Conservation (phyloP, 2,113 vertebrate genomes). For the Chlamydotis undulata region DNA sequence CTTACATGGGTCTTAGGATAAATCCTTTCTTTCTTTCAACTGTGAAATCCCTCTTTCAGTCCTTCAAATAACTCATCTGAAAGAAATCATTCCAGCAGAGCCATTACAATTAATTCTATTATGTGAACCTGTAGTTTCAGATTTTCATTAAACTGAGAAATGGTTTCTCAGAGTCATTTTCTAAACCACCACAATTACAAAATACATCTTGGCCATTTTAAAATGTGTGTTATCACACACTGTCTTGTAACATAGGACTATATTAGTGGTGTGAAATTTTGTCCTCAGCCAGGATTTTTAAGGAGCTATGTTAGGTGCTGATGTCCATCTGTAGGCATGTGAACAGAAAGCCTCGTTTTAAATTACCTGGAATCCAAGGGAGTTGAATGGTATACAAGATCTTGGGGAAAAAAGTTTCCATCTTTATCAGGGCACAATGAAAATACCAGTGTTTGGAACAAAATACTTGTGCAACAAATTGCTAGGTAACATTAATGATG, state of each 20-base stretch:
- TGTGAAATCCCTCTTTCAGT: constrained; percentile 61
- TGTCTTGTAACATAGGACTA: constrained; percentile 4
- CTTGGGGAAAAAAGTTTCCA: background rate
- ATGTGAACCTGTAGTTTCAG: constrained; percentile 49
- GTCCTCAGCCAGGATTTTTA: constrained; percentile 19
- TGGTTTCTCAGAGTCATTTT: constrained; percentile 40
- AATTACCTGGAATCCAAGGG: background rate
- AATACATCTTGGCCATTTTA: constrained; percentile 9
- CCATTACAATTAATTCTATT: constrained; percentile 61
- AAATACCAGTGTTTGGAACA: background rate
- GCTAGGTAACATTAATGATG: background rate
- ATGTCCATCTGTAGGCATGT: background rate
- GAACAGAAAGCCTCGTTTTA: background rate
- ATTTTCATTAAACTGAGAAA: constrained; percentile 51
- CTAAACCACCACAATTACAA: constrained; percentile 23
- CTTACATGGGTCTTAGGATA: constrained; percentile 51
- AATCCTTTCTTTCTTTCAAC: constrained; percentile 63
- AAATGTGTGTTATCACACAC: constrained; percentile 9
- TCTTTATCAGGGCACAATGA: background rate
- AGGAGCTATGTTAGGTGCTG: background rate
- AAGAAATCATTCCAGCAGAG: constrained; percentile 60
- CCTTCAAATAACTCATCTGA: constrained; percentile 43
- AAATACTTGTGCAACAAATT: background rate
- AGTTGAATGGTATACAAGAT: background rate
- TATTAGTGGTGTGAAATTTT: constrained; percentile 28